Conservation (phyloP, 2,113 vertebrate genomes). For the Silurus asotus region DNA sequence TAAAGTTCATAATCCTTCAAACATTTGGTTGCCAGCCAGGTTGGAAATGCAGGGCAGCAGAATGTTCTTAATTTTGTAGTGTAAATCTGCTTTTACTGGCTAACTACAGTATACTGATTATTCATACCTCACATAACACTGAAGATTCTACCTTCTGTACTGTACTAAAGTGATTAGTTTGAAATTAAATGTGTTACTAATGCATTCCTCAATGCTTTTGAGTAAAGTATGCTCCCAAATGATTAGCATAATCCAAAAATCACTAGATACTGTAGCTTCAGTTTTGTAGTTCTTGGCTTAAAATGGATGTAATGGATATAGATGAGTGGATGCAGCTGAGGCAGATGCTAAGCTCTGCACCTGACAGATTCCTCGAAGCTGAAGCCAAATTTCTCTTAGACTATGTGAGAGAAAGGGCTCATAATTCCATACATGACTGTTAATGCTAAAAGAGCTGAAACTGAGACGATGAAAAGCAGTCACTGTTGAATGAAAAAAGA, state of each 20-base stretch:
- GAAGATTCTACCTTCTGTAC: not conserved
- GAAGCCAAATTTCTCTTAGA: conserved; percentile 31
- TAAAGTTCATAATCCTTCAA: not conserved
- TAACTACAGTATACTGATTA: conserved; percentile 4
- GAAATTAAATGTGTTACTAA: not conserved
- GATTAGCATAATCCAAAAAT: not conserved
- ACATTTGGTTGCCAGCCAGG: not conserved
- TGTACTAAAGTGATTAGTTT: not conserved
- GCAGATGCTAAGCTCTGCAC: conserved; percentile 11
- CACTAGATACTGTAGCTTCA: conserved; percentile 7
- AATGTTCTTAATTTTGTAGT: not conserved
- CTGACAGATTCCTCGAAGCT: conserved; percentile 23
- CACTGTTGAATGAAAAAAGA: conserved; percentile 24
- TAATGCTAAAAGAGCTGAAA: conserved; percentile 18
- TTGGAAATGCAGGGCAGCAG: not conserved
- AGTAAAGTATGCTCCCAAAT: not conserved
- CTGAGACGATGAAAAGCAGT: not conserved
- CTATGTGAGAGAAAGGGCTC: not conserved
- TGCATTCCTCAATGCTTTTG: not conserved
- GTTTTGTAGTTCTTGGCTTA: conserved; percentile 44
- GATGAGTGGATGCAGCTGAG: conserved; percentile 35
- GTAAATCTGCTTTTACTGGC: not conserved
- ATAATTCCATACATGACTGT: not conserved
- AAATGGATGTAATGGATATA: conserved; percentile 54
- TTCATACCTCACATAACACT: not conserved